phyloP scores from a whole-genome alignment of 2,888 invertebrate species.

The Microchrysa polita region DNA sequence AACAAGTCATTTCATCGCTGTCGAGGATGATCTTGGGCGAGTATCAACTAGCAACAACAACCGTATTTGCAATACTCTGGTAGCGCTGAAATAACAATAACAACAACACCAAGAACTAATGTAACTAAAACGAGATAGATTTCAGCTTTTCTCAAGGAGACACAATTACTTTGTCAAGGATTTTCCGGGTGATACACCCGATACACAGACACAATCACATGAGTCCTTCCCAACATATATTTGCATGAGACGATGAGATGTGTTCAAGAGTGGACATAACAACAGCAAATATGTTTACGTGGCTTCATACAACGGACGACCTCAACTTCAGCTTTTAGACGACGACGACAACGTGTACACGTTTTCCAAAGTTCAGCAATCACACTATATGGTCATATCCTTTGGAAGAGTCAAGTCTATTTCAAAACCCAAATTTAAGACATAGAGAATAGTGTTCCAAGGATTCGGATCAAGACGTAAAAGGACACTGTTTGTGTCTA shows the following conservation, averaged over 20 bases:
- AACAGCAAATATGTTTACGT: conserved; percentile 40
- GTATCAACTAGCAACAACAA: too few relatives aligned
- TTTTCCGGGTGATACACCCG: conserved; percentile 19
- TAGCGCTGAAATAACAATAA: too few relatives aligned
- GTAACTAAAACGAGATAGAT: neutral
- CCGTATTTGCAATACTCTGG: too few relatives aligned
- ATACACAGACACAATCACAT: too few relatives aligned
- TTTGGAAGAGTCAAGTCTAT: neutral
- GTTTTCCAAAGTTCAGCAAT: neutral
- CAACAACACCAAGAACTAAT: neutral
- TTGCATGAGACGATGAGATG: conserved; percentile 39
- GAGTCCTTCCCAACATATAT: too few relatives aligned
- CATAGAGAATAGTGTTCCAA: neutral
- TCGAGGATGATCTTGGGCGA: too few relatives aligned
- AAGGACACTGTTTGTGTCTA: too few relatives aligned
- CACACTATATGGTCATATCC: too few relatives aligned
- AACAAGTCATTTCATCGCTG: too few relatives aligned
- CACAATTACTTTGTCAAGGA: conserved; percentile 37
- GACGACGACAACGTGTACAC: too few relatives aligned
- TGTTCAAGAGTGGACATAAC: conserved; percentile 41
- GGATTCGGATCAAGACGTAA: neutral
- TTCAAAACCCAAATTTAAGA: neutral
- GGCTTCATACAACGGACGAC: too few relatives aligned
- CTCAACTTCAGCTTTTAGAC: conserved; percentile 38
- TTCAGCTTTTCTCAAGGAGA: neutral